phyloP scores from a whole-genome alignment of 1,140 invertebrate species.

The Anastrepha ludens region DNA sequence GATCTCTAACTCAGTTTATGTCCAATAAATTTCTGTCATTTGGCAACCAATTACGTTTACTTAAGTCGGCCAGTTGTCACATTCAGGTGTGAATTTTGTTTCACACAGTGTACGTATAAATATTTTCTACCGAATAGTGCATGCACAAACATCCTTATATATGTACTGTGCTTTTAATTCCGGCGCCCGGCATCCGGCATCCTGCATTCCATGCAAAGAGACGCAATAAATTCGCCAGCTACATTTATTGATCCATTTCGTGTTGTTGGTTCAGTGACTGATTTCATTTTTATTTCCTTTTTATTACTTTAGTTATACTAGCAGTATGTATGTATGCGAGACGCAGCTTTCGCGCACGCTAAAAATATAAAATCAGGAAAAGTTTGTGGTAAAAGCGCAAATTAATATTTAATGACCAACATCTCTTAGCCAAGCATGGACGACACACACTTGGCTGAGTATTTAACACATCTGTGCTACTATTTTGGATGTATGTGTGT shows the following conservation, averaged over 20 bases:
- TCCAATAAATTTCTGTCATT: no score
- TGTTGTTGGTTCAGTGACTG: background rate
- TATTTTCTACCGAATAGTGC: no score
- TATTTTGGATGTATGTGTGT: no score
- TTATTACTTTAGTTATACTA: background rate
- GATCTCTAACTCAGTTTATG: no score
- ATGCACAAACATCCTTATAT: background rate
- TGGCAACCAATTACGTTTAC: no score
- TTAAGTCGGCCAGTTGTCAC: no score
- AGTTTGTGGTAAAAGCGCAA: constrained; percentile 28
- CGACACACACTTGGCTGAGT: background rate
- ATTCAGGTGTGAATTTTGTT: no score
- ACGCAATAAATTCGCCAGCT: background rate
- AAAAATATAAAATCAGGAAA: constrained; percentile 1
- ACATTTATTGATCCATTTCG: no score
- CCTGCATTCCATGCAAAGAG: background rate
- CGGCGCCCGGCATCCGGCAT: background rate
- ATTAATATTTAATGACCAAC: constrained; percentile 51
- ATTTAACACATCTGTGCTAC: background rate
- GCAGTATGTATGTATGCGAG: no score
- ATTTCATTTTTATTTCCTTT: background rate
- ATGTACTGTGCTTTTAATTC: background rate
- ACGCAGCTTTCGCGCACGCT: background rate
- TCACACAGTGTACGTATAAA: no score
- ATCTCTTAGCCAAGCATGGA: background rate